Percentiles rank a stretch among this genome's conserved stretches.
phyloP scores from a whole-genome alignment of 2,888 invertebrate genomes.

The Pollenia angustigena region DNA sequence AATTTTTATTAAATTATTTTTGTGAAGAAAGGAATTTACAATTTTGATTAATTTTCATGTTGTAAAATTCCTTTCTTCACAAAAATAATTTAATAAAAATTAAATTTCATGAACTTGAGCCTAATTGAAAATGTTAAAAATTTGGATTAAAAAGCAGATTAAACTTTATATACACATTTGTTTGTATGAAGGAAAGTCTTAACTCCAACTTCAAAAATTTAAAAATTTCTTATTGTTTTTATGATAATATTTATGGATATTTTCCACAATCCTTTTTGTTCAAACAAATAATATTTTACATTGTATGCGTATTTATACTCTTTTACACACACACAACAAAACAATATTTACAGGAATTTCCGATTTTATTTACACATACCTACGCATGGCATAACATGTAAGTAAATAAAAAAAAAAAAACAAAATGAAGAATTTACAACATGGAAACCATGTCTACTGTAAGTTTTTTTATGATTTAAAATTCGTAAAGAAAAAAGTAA shows the following conservation, averaged over 20 bases:
- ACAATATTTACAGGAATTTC: constrained; percentile 51
- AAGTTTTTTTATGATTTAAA: constrained; percentile 48
- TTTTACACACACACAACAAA: not conserved
- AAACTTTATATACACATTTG: too few relatives aligned
- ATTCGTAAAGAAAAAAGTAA: constrained; percentile 21
- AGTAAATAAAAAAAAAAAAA: not conserved
- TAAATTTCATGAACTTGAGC: too few relatives aligned
- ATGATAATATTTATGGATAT: constrained; percentile 30
- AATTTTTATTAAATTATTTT: too few relatives aligned
- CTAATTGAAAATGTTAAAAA: too few relatives aligned
- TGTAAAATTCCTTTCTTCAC: too few relatives aligned
- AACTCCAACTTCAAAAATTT: not conserved
- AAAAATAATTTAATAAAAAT: too few relatives aligned
- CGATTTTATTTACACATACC: constrained; percentile 34
- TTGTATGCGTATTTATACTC: constrained; percentile 16
- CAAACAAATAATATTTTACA: constrained; percentile 27
- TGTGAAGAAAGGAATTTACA: too few relatives aligned
- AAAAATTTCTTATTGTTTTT: not conserved
- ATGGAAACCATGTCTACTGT: constrained; percentile 23
- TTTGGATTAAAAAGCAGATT: too few relatives aligned
- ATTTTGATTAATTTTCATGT: too few relatives aligned
- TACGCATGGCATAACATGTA: constrained; percentile 1
- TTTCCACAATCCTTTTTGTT: not conserved
- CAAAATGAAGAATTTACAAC: constrained; percentile 1
- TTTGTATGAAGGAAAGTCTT: too few relatives aligned